Base-by-base conservation (phyloP, 1,140 invertebrate genomes). In the Drosophila bocqueti region DNA sequence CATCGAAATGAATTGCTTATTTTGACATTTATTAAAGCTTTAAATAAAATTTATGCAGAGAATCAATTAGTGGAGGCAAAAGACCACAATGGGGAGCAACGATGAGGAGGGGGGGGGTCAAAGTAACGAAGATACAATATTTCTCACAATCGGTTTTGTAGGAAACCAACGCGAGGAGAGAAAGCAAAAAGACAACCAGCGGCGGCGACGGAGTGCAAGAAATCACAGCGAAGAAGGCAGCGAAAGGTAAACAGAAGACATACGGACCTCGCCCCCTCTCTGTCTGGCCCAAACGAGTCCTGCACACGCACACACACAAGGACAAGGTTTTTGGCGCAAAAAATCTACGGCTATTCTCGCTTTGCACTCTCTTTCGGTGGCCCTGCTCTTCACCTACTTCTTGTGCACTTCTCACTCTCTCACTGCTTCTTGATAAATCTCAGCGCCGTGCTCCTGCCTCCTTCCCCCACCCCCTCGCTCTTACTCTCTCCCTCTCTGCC, bases 1-100 rank as follows among this genome's bases (percentile, higher is more conserved):
- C 85, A 91, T 91, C 87, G 75, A 91, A 91, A 91, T 91, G 87
- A 91, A 91, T 91, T 91, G 87, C 89, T 91, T 91, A 91, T 91
- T 91, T 91, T 91, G 89, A 91, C 89, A 91, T 91, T 91, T 91
- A 91, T 91, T 89, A 83, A 84, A 82, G 87, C 89, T 91, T 91
- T 91, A 89, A 91, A 91, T 91, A 86, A 84, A 91, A 89, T 91
- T 91, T 91, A 91, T 90, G 85, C 85, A 90, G 85, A 91, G 81
- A 90, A 90, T 90, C 85, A 90, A 90, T 90, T 90, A 90, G 84
- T 89, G 84, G 66, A 40, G 71, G 64, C 67, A 72, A 40, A 24
- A 31, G 68, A 68, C 50, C 72, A 75, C 50, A 64, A 75, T 65
- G 24, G 49, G 45, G 34, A 42, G 40, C 29, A 34, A 18, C 31